These are phyloP conservation scores for Ennomos quercinarius DNA, from an alignment of 2,888 invertebrate species.

Conservation along the genomic window DNA sequence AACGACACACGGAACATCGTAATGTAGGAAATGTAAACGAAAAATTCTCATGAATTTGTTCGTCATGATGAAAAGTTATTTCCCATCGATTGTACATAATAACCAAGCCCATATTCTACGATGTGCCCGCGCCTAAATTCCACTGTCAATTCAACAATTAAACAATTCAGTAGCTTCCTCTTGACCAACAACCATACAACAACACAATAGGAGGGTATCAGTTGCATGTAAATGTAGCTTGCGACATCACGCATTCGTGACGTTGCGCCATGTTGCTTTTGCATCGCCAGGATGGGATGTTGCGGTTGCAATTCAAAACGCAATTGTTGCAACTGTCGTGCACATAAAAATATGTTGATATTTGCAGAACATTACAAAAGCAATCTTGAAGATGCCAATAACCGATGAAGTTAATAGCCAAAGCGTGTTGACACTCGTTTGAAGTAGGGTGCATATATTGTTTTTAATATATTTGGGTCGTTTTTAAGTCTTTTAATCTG, in stretches of 20 bases:
- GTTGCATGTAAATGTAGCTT: slow-evolving; percentile 22
- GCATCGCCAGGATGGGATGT: slow-evolving; percentile 9
- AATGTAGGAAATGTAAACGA: no score
- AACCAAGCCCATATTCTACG: background rate
- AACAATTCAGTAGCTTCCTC: slow-evolving; percentile 21
- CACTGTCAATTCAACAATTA: slow-evolving; percentile 23
- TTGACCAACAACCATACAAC: slow-evolving; percentile 9
- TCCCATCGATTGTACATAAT: slow-evolving; percentile 9
- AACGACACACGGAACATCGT: no score
- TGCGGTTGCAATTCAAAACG: slow-evolving; percentile 12
- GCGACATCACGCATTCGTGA: slow-evolving; percentile 21
- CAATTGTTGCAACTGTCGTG: no score
- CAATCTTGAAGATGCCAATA: no score
- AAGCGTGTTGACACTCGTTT: no score
- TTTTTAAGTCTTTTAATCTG: no score
- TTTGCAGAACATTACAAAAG: background rate
- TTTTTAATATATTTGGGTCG: no score
- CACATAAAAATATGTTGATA: background rate
- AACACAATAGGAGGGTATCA: slow-evolving; percentile 17
- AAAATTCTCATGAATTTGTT: slow-evolving; percentile 4
- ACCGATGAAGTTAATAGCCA: no score
- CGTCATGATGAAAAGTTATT: background rate
- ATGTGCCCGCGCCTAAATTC: slow-evolving; percentile 12
- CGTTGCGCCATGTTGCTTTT: slow-evolving; percentile 15
- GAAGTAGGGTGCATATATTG: no score